Evolutionary conservation across 2,888 invertebrate species (phyloP).

Genomic region (Melinaea marsaeus): DNA sequence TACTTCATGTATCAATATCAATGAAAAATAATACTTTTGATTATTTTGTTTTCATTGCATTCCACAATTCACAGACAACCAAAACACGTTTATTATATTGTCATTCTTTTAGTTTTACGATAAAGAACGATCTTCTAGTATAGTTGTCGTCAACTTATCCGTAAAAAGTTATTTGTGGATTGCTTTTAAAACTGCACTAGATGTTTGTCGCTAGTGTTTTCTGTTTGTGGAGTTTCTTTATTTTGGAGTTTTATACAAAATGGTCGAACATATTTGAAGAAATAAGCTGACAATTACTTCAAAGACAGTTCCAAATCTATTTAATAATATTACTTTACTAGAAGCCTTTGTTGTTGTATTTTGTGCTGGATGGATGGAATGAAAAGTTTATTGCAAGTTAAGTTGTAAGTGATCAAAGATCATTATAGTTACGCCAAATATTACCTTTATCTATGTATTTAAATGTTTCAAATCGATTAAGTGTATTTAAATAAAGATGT

Average conservation of each 20-base stretch:
- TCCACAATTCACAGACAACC: background rate
- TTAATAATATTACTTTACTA: constrained; percentile 1
- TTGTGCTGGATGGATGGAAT: no score
- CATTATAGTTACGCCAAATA: no score
- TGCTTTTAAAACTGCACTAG: constrained; percentile 36
- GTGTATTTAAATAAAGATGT: no score
- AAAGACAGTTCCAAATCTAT: background rate
- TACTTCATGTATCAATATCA: background rate
- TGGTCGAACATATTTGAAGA: background rate
- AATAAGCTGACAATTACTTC: background rate
- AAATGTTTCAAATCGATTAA: no score
- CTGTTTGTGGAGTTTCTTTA: constrained; percentile 34
- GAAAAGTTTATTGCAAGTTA: no score
- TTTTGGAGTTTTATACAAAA: background rate
- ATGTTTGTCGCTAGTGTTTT: constrained; percentile 54
- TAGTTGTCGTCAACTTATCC: constrained; percentile 20
- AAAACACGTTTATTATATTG: constrained; percentile 7
- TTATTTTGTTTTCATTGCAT: background rate
- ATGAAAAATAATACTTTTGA: background rate
- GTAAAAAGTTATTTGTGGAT: constrained; percentile 25
- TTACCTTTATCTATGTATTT: no score
- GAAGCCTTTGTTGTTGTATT: background rate
- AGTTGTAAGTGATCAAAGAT: no score
- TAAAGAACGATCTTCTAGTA: background rate
- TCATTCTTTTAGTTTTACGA: constrained; percentile 8